phyloP scores from a whole-genome alignment of 2,113 vertebrate species.

The Sinocyclocheilus anshuiensis region DNA sequence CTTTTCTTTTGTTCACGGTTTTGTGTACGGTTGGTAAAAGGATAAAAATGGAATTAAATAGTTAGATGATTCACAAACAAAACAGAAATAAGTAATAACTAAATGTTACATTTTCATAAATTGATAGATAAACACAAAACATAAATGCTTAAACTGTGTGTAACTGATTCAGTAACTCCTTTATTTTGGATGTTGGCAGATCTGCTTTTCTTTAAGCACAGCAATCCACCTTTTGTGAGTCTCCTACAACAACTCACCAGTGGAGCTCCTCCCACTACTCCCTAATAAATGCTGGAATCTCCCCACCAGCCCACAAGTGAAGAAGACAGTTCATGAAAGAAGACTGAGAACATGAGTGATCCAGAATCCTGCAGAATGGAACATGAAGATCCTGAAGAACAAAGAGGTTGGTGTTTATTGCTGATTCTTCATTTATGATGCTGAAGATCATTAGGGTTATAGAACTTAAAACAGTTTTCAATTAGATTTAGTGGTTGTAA shows the following conservation, averaged over 20 bases:
- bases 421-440: neutral
- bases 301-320: neutral
- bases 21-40: neutral
- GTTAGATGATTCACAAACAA: no score
- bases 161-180: neutral
- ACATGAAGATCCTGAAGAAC: no score
- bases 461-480: no score
- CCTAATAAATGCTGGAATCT: neutral
- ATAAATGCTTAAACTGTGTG: neutral
- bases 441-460: neutral
- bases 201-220: neutral
- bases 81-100: no score
- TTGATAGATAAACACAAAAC: neutral
- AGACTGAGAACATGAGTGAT: neutral
- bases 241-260: neutral
- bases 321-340: no score
- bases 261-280: neutral
- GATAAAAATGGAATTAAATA: neutral
- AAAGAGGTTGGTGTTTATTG: neutral
- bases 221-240: neutral
- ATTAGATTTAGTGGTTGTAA: no score
- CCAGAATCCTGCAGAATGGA: neutral
- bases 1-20: neutral
- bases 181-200: neutral
- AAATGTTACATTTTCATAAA: neutral